These are phyloP conservation scores for Flexamia atlantica DNA, from an alignment of 2,888 invertebrate species.

Conservation along the genomic window DNA sequence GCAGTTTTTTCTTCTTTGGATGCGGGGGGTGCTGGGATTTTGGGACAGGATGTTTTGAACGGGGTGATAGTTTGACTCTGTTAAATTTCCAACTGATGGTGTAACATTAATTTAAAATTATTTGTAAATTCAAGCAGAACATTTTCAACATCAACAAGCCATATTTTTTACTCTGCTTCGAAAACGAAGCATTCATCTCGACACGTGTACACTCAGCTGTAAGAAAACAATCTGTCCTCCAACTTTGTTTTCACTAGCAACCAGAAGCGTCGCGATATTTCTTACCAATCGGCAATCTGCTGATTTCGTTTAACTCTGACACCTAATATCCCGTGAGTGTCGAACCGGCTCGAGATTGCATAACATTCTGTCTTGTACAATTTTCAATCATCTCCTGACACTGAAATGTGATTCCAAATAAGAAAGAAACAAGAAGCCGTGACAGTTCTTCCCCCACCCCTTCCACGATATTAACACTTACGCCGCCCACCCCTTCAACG, in stretches of 20 bases:
- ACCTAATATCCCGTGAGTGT: slow-evolving; percentile 46
- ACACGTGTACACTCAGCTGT: background rate
- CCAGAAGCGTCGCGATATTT: background rate
- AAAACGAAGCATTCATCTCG: background rate
- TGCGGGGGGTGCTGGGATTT: background rate
- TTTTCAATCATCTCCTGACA: slow-evolving; percentile 67
- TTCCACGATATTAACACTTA: slow-evolving; percentile 52
- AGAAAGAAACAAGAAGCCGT: slow-evolving; percentile 62
- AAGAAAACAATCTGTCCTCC: background rate
- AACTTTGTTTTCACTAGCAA: background rate
- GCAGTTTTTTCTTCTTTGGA: slow-evolving; percentile 21
- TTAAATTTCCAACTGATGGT: no score
- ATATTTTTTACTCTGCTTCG: no score
- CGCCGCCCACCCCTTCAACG: slow-evolving; percentile 6
- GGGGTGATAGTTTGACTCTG: background rate
- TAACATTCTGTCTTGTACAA: slow-evolving; percentile 67
- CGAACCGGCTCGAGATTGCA: slow-evolving; percentile 54
- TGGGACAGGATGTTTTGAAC: background rate
- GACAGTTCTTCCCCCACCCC: slow-evolving; percentile 52
- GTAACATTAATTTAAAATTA: no score
- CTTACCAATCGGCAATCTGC: slow-evolving; percentile 5
- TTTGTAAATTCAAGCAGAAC: no score
- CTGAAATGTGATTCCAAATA: slow-evolving; percentile 63
- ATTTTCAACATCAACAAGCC: background rate
- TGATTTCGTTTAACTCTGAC: slow-evolving; percentile 38